phyloP scores from a whole-genome alignment of 2,888 invertebrate species.

The Selenia dentaria region DNA sequence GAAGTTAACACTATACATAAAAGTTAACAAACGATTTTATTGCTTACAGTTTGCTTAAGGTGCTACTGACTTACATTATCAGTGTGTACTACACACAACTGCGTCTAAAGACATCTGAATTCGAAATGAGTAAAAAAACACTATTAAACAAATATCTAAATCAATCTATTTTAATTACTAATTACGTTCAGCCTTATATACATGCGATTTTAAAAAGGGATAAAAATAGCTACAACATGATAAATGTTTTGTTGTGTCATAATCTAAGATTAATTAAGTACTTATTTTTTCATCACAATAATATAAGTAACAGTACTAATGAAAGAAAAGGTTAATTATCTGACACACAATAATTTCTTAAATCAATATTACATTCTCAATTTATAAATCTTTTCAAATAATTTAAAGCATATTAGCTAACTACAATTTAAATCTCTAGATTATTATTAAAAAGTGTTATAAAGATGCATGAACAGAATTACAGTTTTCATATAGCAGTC shows the following conservation, averaged over 20 bases:
- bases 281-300: conserved; percentile 63
- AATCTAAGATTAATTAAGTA: conserved; percentile 61
- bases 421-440: conserved; percentile 56
- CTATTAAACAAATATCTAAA: conserved; percentile 43
- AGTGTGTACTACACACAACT: too few relatives aligned
- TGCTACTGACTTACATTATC: too few relatives aligned
- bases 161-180: conserved; percentile 45
- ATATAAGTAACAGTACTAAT: conserved; percentile 35
- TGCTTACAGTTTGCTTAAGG: too few relatives aligned
- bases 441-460: conserved; percentile 22
- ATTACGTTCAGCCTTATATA: conserved; percentile 69
- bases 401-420: conserved; percentile 71
- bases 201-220: conserved; percentile 55
- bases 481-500: conserved; percentile 12
- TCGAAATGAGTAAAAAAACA: neutral
- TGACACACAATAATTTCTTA: conserved; percentile 21
- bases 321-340: conserved; percentile 45
- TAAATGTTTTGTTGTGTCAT: conserved; percentile 51
- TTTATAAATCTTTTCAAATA: conserved; percentile 39
- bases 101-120: neutral
- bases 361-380: conserved; percentile 2
- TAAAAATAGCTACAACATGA: conserved; percentile 50
- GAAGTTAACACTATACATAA: too few relatives aligned
- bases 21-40: too few relatives aligned
- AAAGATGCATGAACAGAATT: conserved; percentile 19